A percentile compares a stretch with the other conserved stretches of the same genome.
These are phyloP conservation scores for Phoenicopterus ruber DNA, from an alignment of 2,113 vertebrate genomes.

Conservation along the genomic window DNA sequence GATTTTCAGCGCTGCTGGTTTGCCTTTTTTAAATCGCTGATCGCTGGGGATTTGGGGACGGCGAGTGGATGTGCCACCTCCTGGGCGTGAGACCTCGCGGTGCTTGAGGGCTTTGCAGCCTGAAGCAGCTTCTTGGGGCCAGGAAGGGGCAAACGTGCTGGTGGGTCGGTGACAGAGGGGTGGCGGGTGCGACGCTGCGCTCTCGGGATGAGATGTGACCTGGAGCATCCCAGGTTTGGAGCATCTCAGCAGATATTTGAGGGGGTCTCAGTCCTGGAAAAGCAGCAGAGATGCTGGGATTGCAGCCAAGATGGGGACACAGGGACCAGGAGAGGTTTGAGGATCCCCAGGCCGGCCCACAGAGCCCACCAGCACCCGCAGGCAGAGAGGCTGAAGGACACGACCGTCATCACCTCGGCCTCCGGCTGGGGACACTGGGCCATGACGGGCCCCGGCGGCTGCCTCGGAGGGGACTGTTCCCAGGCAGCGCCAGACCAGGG, in stretches of 20 bases:
- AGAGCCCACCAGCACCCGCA: neutral
- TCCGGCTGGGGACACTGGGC: neutral
- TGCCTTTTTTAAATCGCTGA: neutral
- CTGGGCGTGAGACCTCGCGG: neutral
- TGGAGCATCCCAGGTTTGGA: neutral
- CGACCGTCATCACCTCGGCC: neutral
- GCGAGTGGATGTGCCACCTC: neutral
- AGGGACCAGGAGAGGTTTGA: neutral
- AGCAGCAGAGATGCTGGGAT: neutral
- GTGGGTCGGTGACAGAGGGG: neutral
- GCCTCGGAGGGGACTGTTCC: neutral
- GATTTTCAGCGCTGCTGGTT: neutral
- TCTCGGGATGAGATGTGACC: too few species aligned
- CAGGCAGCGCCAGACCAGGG: neutral
- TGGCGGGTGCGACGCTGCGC: neutral
- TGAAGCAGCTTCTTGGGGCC: neutral
- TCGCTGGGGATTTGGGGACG: neutral
- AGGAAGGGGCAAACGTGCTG: neutral
- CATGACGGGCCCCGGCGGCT: neutral
- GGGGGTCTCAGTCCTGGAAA: neutral
- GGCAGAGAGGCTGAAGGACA: neutral
- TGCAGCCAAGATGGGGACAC: neutral
- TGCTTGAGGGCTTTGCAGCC: neutral
- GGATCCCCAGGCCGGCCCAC: neutral
- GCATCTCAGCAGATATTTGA: neutral